Evolutionary conservation across 2,113 vertebrate species (phyloP).

Genomic region (Eurystomus gularis): DNA sequence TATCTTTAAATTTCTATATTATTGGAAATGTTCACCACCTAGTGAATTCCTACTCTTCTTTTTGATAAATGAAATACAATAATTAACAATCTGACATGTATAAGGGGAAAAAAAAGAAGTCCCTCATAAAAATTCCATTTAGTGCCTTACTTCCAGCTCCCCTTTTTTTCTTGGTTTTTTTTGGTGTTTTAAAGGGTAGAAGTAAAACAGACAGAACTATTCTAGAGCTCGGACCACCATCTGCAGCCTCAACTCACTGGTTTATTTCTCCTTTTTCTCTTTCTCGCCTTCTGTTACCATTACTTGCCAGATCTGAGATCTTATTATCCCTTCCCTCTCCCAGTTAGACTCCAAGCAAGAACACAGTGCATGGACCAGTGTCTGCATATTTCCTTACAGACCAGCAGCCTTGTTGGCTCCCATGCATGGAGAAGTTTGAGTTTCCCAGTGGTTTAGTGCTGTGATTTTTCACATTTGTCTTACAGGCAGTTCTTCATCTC

Average conservation of each 20-base stretch:
- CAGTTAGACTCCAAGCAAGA: background rate
- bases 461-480: slow-evolving; percentile 28
- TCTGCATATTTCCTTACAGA: slow-evolving; percentile 5
- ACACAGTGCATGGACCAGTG: background rate
- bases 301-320: background rate
- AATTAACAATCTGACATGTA: background rate
- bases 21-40: background rate
- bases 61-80: background rate
- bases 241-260: background rate
- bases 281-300: background rate
- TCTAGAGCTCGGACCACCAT: background rate
- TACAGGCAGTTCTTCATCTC: background rate
- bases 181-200: background rate
- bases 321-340: background rate
- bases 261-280: background rate
- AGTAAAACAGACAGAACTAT: background rate
- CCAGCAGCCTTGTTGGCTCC: slow-evolving; percentile 5
- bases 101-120: background rate
- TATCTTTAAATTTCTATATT: background rate
- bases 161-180: background rate
- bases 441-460: slow-evolving; percentile 13
- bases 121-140: background rate
- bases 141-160: background rate
- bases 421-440: slow-evolving; percentile 2
- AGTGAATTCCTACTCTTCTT: background rate